Evolutionary conservation across 2,113 vertebrate genomes (phyloP).

Genomic region (Emydocephalus ijimae): DNA sequence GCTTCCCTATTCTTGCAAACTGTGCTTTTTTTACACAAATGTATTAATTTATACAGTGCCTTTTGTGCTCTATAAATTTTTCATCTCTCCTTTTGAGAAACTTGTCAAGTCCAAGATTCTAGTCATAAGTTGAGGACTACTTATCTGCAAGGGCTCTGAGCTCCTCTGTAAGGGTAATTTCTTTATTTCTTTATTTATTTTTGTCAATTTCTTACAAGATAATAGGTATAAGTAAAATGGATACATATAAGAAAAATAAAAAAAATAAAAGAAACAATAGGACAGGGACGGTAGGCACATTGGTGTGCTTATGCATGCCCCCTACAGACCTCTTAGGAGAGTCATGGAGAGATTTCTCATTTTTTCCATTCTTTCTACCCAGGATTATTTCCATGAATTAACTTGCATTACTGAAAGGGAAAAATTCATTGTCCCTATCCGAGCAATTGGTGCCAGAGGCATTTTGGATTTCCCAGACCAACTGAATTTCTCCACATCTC

Average conservation of each 20-base stretch:
- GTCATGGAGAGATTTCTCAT: not conserved
- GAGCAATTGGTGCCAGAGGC: slow-evolving; percentile 74
- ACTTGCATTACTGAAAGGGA: slow-evolving; percentile 79
- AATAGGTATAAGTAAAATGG: no score
- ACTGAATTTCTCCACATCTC: slow-evolving; percentile 74
- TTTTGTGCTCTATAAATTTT: not conserved
- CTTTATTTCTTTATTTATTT: no score
- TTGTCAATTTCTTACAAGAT: no score
- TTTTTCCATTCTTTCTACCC: not conserved
- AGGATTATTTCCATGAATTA: slow-evolving; percentile 84
- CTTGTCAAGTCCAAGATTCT: not conserved
- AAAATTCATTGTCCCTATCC: slow-evolving; percentile 77
- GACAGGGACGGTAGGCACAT: no score
- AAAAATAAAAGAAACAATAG: no score
- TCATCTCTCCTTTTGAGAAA: not conserved
- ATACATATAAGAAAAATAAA: no score
- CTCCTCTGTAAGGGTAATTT: not conserved
- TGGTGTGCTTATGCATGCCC: no score
- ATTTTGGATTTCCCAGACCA: slow-evolving; percentile 82
- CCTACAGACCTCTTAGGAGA: no score
- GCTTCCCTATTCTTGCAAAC: not conserved
- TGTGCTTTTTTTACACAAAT: not conserved
- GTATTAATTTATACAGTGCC: not conserved
- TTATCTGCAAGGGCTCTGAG: not conserved
- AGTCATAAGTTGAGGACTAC: not conserved